Base-by-base conservation (phyloP, 2,797 vertebrate genomes). In the Paratrypauchen microcephalus region DNA sequence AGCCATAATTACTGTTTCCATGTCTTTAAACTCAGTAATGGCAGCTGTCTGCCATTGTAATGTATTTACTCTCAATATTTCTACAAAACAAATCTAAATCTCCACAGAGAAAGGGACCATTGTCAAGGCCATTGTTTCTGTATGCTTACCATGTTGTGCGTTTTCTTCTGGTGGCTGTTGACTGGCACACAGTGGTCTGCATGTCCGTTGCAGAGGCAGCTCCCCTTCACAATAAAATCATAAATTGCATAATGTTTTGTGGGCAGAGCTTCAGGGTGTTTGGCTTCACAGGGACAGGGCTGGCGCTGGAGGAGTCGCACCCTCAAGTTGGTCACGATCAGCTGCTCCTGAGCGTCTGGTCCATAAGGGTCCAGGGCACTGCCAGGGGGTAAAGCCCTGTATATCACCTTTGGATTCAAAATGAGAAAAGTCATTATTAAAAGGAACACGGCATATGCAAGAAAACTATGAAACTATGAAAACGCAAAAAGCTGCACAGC, bases 121-220 rank as follows among this genome's bases (percentile, higher is more conserved):
- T 45, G 36, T 63, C 9, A 32, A 61, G 32, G 19, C 8, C 2
- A 26, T 18, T 45, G n/a, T 24, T 26, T 13, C 21, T 41, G 70
- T 36, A 41, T 24, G 28, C 95, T 74, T 91, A 97, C 96, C 96
- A 96, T 76, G 0, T 95, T 95, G 72, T 65, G 81, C 7, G 69
- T 68, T 62, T 66, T 85, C 0, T 88, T 90, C 47, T 76, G 91
- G 88, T 93, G 94, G n/a, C 92, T 91, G 0, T 78, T 16, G 0
- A 93, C 89, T 0, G 95, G 93, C 5, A 93, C 30, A n/a, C 97
- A 99, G 56, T 94, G 94, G 79, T 97, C 95, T 0, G 97, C 95
- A 0, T 99, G 97, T 69, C 97, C 97, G 0, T 98, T 95, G 82
- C 97, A 99, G 83, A 97, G 95, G 79, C 97, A 99, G 79, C 96